These are phyloP conservation scores for Colaptes auratus DNA, from an alignment of 2,113 vertebrate species.

Conservation along the genomic window DNA sequence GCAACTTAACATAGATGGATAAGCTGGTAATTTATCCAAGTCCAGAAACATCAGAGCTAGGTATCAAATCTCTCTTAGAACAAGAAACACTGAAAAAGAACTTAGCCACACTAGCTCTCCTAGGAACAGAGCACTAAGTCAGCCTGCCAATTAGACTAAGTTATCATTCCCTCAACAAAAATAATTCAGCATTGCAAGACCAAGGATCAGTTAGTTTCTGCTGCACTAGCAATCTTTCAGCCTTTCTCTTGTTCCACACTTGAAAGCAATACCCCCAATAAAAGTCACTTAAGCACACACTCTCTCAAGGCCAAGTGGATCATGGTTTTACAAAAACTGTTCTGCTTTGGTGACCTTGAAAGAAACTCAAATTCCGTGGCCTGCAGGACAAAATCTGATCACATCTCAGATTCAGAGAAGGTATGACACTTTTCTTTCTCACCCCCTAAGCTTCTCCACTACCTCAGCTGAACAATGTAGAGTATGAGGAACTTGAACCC, in stretches of 20 bases:
- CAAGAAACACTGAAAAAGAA: background rate
- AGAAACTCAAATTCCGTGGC: background rate
- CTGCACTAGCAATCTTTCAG: background rate
- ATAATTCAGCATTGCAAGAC: background rate
- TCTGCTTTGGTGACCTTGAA: background rate
- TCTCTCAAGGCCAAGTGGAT: background rate
- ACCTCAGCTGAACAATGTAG: background rate
- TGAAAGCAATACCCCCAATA: background rate
- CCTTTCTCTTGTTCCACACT: background rate
- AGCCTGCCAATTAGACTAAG: background rate
- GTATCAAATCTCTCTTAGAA: background rate
- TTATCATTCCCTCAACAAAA: rapidly evolving
- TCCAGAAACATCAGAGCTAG: background rate
- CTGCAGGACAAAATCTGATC: background rate
- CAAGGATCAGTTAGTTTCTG: background rate
- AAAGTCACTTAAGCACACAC: background rate
- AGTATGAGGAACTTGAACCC: background rate
- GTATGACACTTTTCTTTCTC: background rate
- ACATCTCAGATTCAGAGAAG: background rate
- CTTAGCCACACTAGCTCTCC: background rate
- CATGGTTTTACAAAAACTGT: background rate
- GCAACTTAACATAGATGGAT: background rate
- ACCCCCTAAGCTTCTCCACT: background rate
- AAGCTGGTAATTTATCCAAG: background rate
- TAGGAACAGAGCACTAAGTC: background rate